Evolutionary conservation across 1,140 invertebrate genomes (phyloP).

Genomic region (Druon quercuslanigerum): DNA sequence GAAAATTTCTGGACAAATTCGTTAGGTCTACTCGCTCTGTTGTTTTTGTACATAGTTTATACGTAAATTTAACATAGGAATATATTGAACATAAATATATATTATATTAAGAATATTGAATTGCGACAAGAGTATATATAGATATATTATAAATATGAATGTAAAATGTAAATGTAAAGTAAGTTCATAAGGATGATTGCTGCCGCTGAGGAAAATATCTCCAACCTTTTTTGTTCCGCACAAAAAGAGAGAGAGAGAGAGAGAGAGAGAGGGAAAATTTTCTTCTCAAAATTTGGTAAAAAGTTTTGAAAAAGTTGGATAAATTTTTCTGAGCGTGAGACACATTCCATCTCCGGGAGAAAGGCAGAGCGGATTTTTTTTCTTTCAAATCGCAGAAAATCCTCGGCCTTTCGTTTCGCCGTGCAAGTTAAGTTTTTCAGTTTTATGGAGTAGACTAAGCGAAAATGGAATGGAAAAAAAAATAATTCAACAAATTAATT

Average conservation of each 20-base stretch:
- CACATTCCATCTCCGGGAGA: slow-evolving; percentile 48
- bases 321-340: slow-evolving; percentile 32
- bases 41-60: slow-evolving; percentile 70
- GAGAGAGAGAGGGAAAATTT: background rate
- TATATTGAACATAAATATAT: slow-evolving; percentile 47
- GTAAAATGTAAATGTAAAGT: slow-evolving; percentile 65
- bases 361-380: background rate
- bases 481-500: background rate
- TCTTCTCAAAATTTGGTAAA: background rate
- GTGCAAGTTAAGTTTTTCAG: background rate
- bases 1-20: background rate
- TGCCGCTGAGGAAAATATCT: slow-evolving; percentile 32
- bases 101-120: slow-evolving; percentile 53
- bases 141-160: slow-evolving; percentile 59
- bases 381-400: slow-evolving; percentile 11
- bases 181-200: slow-evolving; percentile 54
- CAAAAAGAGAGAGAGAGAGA: slow-evolving; percentile 12
- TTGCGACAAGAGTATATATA: slow-evolving; percentile 56
- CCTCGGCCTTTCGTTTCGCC: background rate
- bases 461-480: background rate
- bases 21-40: slow-evolving; percentile 55
- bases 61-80: slow-evolving; percentile 47
- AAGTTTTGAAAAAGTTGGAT: background rate
- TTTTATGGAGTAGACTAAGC: background rate
- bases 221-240: background rate